Evolutionary conservation across 2,113 vertebrate species (phyloP), one percentile per base, ranked within the genome.

Genomic region (Arizona elegans): DNA sequence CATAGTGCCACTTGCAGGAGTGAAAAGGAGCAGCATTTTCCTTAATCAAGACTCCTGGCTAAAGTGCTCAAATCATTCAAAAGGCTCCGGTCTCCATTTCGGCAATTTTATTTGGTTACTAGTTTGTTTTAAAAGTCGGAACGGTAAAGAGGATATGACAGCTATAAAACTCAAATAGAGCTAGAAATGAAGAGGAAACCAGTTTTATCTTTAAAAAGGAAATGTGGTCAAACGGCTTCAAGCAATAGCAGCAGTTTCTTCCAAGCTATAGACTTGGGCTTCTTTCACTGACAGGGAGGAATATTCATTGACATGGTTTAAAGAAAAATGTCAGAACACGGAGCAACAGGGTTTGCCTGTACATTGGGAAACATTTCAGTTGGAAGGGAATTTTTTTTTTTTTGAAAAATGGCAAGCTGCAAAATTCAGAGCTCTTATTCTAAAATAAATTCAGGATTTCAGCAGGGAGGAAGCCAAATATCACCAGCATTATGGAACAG

Each of bases 191-290:
- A 95, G 96, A 96, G 96, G 94, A 95, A 97, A 97, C 98, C 96
- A 97, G 29, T 65, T 96, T 98, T 98, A 98, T 97, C 97, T 97
- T 70, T 97, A 97, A 98, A 97, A 98, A 99, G 98, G 98, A 99
- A 98, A 98, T 98, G 98, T 98, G 99, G 99, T 99, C 97, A 97
- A 98, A 98, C 98, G 96, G 98, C 98, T 98, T 98, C 90, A 94
- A 47, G 94, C 96, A 97, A 19, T 95, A 94, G 94, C 97, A 95
- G 96, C 94, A 96, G 90, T 97, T 98, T 98, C 95, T 97, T 97
- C 97, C 97, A 97, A 96, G 94, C 94, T 94, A 88, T 65, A 59
- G 96, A 90, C 94, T 93, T 96, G 90, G 95, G 94, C 94, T 91
- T 53, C 92, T 95, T 91, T 75, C 88, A 91, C 54, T 95, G 50